Evolutionary conservation across 2,113 vertebrate genomes (phyloP).

Genomic region (Cavia aperea): DNA sequence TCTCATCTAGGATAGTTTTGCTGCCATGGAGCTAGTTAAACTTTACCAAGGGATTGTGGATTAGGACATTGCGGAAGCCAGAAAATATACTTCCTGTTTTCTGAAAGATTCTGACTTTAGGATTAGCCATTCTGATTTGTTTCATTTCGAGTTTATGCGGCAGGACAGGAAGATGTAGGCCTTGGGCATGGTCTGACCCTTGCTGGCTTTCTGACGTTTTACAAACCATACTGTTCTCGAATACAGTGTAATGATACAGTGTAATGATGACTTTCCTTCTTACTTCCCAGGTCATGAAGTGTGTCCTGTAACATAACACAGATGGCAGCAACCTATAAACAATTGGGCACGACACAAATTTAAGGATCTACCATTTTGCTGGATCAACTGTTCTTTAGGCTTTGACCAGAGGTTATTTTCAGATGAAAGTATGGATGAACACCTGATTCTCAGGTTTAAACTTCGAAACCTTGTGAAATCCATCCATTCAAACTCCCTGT

Average conservation of each 20-base stretch:
- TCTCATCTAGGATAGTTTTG: neutral
- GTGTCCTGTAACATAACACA: neutral
- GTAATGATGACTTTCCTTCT: neutral
- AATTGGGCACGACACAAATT: neutral
- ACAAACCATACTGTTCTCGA: neutral
- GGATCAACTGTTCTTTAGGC: neutral
- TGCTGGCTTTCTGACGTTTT: neutral
- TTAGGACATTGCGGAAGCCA: neutral
- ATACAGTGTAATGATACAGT: no score
- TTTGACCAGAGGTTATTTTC: neutral
- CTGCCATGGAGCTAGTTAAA: neutral
- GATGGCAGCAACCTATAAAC: neutral
- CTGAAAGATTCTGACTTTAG: neutral
- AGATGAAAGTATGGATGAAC: neutral
- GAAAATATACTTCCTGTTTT: neutral
- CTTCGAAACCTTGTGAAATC: slow-evolving; percentile 3
- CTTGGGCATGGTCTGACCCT: neutral
- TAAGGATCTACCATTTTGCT: neutral
- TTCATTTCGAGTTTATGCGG: neutral
- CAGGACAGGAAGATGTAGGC: neutral
- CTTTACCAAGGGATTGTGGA: neutral
- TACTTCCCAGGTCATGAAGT: neutral
- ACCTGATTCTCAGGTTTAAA: neutral
- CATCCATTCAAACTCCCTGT: fast-evolving
- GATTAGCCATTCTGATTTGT: neutral